Conservation (phyloP, 2,113 vertebrate species). For the Cyprinodon tularosa region DNA sequence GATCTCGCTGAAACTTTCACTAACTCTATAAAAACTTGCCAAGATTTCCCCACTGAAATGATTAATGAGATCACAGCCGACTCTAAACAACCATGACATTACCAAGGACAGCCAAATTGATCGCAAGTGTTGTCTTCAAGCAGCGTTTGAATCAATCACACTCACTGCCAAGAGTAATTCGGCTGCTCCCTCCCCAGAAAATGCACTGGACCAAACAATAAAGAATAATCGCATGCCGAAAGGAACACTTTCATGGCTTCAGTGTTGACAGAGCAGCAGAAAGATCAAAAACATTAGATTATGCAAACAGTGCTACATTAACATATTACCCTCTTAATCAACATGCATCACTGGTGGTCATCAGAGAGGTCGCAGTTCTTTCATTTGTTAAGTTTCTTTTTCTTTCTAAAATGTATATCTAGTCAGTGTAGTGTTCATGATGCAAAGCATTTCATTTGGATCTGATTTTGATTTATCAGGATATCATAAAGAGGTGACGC, state of each 20-base stretch:
- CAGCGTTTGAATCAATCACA: conserved; percentile 64
- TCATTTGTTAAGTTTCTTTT: conserved; percentile 1
- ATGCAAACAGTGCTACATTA: conserved; percentile 79
- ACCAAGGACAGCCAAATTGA: conserved; percentile 59
- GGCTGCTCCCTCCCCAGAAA: conserved; percentile 72
- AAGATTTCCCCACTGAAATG: conserved; percentile 20
- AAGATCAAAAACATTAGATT: conserved; percentile 66
- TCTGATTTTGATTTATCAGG: background rate
- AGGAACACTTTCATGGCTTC: conserved; percentile 48
- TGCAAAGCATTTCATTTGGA: conserved; percentile 6
- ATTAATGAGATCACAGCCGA: conserved; percentile 36
- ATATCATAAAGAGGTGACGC: conserved; percentile 16
- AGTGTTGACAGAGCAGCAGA: conserved; percentile 40
- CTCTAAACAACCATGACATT: conserved; percentile 66
- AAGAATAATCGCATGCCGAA: conserved; percentile 37
- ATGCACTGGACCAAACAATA: conserved; percentile 44
- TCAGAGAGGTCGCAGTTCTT: conserved; percentile 25
- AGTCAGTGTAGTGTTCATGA: background rate
- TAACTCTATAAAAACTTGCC: background rate
- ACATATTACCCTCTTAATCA: conserved; percentile 76
- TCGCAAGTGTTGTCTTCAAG: conserved; percentile 62
- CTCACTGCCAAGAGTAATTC: conserved; percentile 63
- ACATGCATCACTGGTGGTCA: conserved; percentile 48
- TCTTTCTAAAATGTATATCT: conserved; percentile 1
- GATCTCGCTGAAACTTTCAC: background rate